Percentiles rank a stretch among this genome's conserved stretches.
These are phyloP conservation scores for Leistus spinibarbis DNA, from an alignment of 2,888 invertebrate genomes.

Conservation along the genomic window DNA sequence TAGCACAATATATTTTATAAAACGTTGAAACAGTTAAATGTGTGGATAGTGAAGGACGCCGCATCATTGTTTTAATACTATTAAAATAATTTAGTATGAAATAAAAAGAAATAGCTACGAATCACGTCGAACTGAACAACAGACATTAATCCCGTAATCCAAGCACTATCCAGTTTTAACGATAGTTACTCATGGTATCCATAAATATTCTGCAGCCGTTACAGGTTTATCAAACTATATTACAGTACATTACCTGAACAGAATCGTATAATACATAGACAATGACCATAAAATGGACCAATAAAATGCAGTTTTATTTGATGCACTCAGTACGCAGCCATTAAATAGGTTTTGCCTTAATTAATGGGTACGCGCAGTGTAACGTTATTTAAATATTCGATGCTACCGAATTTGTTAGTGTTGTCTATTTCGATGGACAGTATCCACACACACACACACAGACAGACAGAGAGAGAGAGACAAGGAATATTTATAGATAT, in stretches of 20 bases:
- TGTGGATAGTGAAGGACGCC: too few relatives aligned
- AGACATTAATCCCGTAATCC: neutral
- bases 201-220: neutral
- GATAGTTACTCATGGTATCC: neutral
- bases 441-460: too few relatives aligned
- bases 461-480: too few relatives aligned
- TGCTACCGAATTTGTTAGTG: neutral
- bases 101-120: neutral
- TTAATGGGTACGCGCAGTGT: conserved; percentile 22
- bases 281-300: conserved; percentile 7
- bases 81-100: neutral
- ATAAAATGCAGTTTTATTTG: conserved; percentile 3
- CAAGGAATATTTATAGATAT: too few relatives aligned
- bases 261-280: conserved; percentile 10
- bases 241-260: conserved; percentile 2
- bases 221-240: conserved; percentile 2
- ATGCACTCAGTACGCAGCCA: conserved; percentile 4
- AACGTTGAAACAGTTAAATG: too few relatives aligned
- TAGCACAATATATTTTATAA: too few relatives aligned
- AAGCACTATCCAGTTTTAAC: neutral
- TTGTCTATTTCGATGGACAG: neutral
- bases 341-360: conserved; percentile 23
- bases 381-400: conserved; percentile 33
- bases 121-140: neutral
- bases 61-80: too few relatives aligned